Percentiles rank a stretch among this genome's conserved stretches.
These are phyloP conservation scores for Natator depressus DNA, from an alignment of 2,113 vertebrate genomes.

Conservation along the genomic window DNA sequence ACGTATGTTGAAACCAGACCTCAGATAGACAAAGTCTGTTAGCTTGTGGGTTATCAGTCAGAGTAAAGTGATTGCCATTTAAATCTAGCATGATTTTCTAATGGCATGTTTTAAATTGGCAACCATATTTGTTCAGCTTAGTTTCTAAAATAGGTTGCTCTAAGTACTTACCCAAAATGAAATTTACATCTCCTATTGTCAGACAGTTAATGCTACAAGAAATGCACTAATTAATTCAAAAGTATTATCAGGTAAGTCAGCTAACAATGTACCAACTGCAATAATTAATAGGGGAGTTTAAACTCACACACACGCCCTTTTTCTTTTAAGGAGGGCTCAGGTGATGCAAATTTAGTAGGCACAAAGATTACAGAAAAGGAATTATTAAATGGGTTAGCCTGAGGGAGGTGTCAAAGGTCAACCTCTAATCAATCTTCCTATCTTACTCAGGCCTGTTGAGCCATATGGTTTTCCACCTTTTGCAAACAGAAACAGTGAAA, in stretches of 20 bases:
- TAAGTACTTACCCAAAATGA: neutral
- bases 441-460: neutral
- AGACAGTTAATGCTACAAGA: slow-evolving; percentile 58
- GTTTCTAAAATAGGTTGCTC: neutral
- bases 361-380: slow-evolving; percentile 16
- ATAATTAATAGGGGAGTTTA: slow-evolving; percentile 59
- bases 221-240: slow-evolving; percentile 48
- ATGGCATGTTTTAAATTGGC: neutral
- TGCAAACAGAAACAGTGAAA: neutral
- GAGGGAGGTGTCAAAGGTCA: slow-evolving; percentile 15
- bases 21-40: neutral
- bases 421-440: neutral
- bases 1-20: neutral
- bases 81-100: neutral
- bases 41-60: neutral
- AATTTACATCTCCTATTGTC: neutral
- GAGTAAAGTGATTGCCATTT: neutral
- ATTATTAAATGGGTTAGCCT: neutral
- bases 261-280: slow-evolving; percentile 54
- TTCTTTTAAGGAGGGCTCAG: neutral
- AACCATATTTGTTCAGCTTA: neutral
- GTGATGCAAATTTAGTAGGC: slow-evolving; percentile 32
- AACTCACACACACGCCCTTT: slow-evolving; percentile 12
- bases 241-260: slow-evolving; percentile 21
- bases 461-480: neutral